phyloP scores from a whole-genome alignment of 1,140 invertebrate genomes.

The Drosophila nannoptera region DNA sequence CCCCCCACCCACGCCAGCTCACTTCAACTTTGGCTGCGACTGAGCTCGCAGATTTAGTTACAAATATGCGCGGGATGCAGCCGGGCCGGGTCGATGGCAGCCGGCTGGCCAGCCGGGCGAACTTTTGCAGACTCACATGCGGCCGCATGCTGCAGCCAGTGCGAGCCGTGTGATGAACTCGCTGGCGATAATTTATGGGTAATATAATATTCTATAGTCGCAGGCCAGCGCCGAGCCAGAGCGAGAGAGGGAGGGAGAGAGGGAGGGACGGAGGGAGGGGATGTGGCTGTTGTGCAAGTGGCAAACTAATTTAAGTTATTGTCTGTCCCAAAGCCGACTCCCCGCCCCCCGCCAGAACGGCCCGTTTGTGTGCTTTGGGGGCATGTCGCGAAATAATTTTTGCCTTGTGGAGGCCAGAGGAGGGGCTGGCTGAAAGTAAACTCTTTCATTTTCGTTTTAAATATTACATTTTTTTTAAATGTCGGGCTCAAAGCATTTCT shows the following conservation, averaged over 20 bases:
- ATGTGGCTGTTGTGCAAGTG: constrained; percentile 14
- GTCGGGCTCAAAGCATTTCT: constrained; percentile 20
- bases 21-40: constrained; percentile 53
- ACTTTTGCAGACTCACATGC: constrained; percentile 56
- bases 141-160: constrained; percentile 34
- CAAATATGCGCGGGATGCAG: constrained; percentile 45
- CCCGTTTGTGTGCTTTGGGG: constrained; percentile 19
- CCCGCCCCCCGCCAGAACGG: constrained; percentile 1
- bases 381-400: constrained; percentile 46
- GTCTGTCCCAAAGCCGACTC: constrained; percentile 21
- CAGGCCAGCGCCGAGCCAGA: constrained; percentile 6
- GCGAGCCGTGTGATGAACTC: constrained; percentile 69
- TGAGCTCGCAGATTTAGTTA: constrained; percentile 62
- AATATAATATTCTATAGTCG: constrained; percentile 66
- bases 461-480: constrained; percentile 5
- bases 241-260: background rate
- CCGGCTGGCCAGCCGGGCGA: constrained; percentile 34
- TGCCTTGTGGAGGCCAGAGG: too few species aligned
- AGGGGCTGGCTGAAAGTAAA: background rate
- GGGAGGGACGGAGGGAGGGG: background rate
- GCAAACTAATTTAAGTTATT: constrained; percentile 63
- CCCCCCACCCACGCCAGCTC: constrained; percentile 23
- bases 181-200: constrained; percentile 70
- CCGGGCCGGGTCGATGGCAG: background rate
- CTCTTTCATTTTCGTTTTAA: constrained; percentile 11